These are phyloP conservation scores for Pyrgus malvae DNA, from an alignment of 2,888 invertebrate species.

Conservation along the genomic window DNA sequence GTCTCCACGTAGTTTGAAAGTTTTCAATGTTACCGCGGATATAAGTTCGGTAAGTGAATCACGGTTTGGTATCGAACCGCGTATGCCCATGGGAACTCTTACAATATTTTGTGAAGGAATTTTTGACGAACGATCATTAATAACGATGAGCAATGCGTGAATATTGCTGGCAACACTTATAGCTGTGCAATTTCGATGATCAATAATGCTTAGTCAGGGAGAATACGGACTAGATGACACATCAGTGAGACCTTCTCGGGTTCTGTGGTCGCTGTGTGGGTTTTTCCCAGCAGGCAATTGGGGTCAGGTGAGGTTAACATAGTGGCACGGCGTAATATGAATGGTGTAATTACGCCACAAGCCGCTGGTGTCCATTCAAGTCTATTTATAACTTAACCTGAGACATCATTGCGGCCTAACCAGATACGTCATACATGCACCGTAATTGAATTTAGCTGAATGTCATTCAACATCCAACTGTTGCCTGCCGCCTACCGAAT, in stretches of 20 bases:
- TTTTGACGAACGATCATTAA: not conserved
- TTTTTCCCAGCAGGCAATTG: constrained; percentile 29
- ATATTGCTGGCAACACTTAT: not conserved
- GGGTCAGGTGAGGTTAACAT: constrained; percentile 46
- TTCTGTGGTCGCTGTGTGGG: constrained; percentile 18
- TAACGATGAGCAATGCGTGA: not conserved
- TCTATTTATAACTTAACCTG: constrained; percentile 50
- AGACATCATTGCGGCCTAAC: constrained; percentile 38
- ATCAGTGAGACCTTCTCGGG: constrained; percentile 12
- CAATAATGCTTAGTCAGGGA: not conserved
- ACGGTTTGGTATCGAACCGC: not conserved
- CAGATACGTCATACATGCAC: too few relatives aligned
- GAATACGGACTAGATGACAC: not conserved
- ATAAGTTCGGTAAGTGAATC: constrained; percentile 23
- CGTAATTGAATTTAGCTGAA: too few relatives aligned
- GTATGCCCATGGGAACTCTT: not conserved
- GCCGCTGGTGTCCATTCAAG: constrained; percentile 51
- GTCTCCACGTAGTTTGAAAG: constrained; percentile 40
- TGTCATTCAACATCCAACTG: too few relatives aligned
- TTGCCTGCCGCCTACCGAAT: too few relatives aligned
- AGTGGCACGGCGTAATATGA: constrained; percentile 46
- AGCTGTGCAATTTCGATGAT: not conserved
- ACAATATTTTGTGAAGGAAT: not conserved
- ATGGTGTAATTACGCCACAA: constrained; percentile 57
- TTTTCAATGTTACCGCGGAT: constrained; percentile 29